Base-by-base conservation (phyloP, 1,140 invertebrate genomes). In the Akabosia matsudoensis region DNA sequence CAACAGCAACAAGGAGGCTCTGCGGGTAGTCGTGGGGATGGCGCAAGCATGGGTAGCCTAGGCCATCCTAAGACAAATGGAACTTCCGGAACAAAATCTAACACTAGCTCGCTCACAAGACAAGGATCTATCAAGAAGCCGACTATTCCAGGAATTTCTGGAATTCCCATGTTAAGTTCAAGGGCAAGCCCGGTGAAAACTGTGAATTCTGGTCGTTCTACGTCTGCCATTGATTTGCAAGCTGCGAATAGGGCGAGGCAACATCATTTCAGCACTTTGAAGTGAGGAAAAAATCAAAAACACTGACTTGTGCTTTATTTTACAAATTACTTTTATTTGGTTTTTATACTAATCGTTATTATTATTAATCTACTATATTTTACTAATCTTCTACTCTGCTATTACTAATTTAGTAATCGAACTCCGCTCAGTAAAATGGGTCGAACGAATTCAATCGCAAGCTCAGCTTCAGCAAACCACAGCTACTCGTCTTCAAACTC, bases 211-310 rank as follows among this genome's bases (percentile, higher is more conserved):
- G 80, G 80, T 30, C 64, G 80, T 31, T 81, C 80, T 0, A 73
- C 78, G 0, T 81, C 80, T 30, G 80, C 80, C 24, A 81, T 81
- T 51, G 80, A 81, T 61, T 64, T 81, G n/a, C 80, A 81, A 70
- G 80, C 80, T 1, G 80, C 72, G n/a, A 79, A 79, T 67, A 67
- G 80, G 37, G 80, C 80, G 2, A 81, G 75, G 45, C 78, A 79
- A 67, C 78, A 81, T 67, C 78, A 81, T 76, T 78, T 78, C 61
- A 77, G 73, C 56, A 78, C 79, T 28, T 54, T 77, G 33, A 78
- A 70, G 79, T 80, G 45, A 76, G 75, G 3, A 45, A 45, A 45
- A 45, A 45, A n/a, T n/a, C 37, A 45, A 74, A 54, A 31, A 56
- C 14, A 51, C 52, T 34, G 52, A 56, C 45, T 28, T 74, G 52